Conservation (phyloP, 2,888 invertebrate species). For the Drosophila affinis region DNA sequence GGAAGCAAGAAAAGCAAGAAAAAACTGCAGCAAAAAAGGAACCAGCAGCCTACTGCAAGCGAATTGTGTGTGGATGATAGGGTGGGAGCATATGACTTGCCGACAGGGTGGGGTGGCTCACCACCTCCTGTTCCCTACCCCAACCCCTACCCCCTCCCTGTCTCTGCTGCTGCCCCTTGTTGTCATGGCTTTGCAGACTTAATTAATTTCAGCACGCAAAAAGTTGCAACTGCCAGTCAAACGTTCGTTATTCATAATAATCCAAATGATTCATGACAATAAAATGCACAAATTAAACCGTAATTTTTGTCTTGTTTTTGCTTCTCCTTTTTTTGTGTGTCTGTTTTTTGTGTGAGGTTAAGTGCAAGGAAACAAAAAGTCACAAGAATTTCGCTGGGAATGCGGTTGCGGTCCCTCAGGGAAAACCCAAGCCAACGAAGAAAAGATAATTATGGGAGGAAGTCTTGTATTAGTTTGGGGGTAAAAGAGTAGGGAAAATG, state of each 20-base stretch:
- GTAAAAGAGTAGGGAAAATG: too few relatives aligned
- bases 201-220: slow-evolving; percentile 74
- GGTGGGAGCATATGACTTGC: slow-evolving; percentile 58
- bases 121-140: background rate
- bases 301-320: slow-evolving; percentile 9
- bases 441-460: background rate
- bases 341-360: slow-evolving; percentile 15
- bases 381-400: background rate
- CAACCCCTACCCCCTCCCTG: too few relatives aligned
- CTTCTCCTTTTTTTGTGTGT: background rate
- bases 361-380: slow-evolving; percentile 12
- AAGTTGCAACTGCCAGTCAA: slow-evolving; percentile 55
- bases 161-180: slow-evolving; percentile 17
- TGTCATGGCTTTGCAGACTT: slow-evolving; percentile 52
- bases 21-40: background rate
- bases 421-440: background rate
- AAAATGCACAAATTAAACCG: slow-evolving; percentile 58
- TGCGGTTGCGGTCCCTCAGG: background rate
- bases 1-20: background rate
- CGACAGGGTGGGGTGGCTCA: slow-evolving; percentile 40
- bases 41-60: slow-evolving; percentile 29
- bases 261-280: slow-evolving; percentile 70
- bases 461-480: too few relatives aligned
- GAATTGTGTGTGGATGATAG: slow-evolving; percentile 19
- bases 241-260: slow-evolving; percentile 53